Evolutionary conservation across 2,888 invertebrate species (phyloP).

Genomic region (Drosophila pseudotakahashii): DNA sequence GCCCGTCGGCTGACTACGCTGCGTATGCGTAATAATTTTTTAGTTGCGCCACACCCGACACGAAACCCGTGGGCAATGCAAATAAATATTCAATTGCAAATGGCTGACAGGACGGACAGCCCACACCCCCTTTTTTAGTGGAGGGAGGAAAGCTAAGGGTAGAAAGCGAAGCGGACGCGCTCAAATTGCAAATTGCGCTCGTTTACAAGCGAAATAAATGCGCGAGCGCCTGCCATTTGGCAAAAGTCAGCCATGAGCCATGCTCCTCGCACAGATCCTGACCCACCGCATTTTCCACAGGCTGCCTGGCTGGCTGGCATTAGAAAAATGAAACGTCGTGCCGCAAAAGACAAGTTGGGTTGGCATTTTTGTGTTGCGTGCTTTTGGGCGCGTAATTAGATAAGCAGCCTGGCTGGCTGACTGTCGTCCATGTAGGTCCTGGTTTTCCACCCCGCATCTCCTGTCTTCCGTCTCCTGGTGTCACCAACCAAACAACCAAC

Average conservation of each 20-base stretch:
- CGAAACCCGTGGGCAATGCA: constrained; percentile 17
- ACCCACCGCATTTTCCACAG: background rate
- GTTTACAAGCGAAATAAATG: constrained; percentile 79
- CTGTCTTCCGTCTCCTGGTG: constrained; percentile 31
- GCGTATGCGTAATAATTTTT: constrained; percentile 63
- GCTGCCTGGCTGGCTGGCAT: constrained; percentile 31
- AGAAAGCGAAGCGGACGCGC: constrained; percentile 64
- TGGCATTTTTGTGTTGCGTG: constrained; percentile 68
- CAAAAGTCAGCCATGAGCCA: too few relatives aligned
- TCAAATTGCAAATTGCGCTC: constrained; percentile 79
- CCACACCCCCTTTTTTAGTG: constrained; percentile 4
- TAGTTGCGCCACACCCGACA: constrained; percentile 56
- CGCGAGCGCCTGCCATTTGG: constrained; percentile 58
- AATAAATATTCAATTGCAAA: constrained; percentile 74
- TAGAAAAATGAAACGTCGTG: constrained; percentile 75
- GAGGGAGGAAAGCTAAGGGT: background rate
- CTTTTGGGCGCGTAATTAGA: constrained; percentile 71
- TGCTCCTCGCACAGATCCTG: too few relatives aligned
- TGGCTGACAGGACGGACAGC: constrained; percentile 11
- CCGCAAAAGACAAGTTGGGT: constrained; percentile 63
- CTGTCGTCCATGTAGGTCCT: constrained; percentile 29
- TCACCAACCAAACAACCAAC: background rate
- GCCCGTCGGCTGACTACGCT: constrained; percentile 14
- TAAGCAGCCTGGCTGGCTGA: constrained; percentile 57
- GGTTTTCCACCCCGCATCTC: background rate